Percentiles rank a stretch among this genome's conserved stretches.
Conservation (phyloP, 1,140 invertebrate genomes). For the Octopus sinensis region DNA sequence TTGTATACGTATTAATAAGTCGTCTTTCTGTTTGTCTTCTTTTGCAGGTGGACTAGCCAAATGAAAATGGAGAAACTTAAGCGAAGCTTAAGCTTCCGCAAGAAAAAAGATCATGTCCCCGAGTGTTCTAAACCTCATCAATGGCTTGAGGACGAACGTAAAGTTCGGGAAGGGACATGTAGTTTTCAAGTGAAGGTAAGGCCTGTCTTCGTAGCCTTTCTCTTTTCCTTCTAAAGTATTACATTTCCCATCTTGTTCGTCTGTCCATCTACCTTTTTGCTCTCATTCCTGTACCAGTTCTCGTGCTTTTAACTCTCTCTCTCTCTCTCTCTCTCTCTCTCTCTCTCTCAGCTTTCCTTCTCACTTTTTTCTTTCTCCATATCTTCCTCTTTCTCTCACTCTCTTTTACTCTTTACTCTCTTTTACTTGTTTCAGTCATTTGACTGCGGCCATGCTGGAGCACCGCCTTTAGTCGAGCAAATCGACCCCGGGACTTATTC, state of each 20-base stretch:
- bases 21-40: not conserved
- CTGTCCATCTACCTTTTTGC: not conserved
- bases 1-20: too few relatives aligned
- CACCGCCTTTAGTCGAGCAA: too few relatives aligned
- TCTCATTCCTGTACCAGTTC: not conserved
- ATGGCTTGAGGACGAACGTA: conserved; percentile 96
- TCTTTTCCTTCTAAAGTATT: not conserved
- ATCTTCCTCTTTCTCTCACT: not conserved
- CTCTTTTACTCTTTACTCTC: conserved; percentile 4
- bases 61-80: conserved; percentile 53
- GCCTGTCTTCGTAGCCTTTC: not conserved
- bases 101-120: conserved; percentile 53
- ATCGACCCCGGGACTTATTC: too few relatives aligned
- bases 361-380: conserved; percentile 16
- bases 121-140: conserved; percentile 94
- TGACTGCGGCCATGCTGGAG: too few relatives aligned
- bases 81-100: conserved; percentile 54
- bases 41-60: not conserved
- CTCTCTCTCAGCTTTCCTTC: not conserved
- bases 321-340: not conserved
- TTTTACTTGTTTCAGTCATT: not conserved
- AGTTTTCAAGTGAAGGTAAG: conserved; percentile 90
- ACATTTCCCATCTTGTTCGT: not conserved
- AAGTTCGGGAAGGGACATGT: conserved; percentile 91
- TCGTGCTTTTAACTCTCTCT: not conserved